These are phyloP conservation scores for Escarpia spicata DNA, from an alignment of 2,888 invertebrate genomes.

Conservation along the genomic window DNA sequence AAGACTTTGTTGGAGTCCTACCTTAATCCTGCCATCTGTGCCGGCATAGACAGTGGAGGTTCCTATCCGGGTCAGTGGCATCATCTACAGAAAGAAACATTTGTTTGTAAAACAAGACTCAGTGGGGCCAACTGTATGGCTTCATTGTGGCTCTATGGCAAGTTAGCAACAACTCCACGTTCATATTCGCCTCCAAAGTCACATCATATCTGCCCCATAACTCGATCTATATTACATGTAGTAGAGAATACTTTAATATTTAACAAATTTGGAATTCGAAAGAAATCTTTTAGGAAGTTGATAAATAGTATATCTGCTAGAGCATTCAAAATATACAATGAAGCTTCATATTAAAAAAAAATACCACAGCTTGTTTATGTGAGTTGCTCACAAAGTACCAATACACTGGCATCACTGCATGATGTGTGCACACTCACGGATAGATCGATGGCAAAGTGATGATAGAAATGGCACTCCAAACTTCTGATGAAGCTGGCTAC, in stretches of 20 bases:
- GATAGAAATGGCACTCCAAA: slow-evolving; percentile 51
- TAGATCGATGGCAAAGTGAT: slow-evolving; percentile 48
- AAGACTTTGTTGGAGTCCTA: slow-evolving; percentile 40
- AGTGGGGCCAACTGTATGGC: neutral
- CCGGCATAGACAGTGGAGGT: slow-evolving; percentile 50
- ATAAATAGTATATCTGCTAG: too few species aligned
- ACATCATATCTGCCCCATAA: neutral
- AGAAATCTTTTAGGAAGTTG: neutral
- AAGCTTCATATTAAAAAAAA: too few species aligned
- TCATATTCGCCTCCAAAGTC: neutral
- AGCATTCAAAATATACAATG: too few species aligned
- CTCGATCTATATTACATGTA: neutral
- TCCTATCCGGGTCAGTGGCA: slow-evolving; percentile 41
- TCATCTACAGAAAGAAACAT: slow-evolving; percentile 31
- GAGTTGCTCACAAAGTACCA: too few species aligned
- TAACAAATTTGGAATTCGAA: neutral
- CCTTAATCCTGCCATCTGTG: slow-evolving; percentile 49
- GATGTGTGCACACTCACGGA: slow-evolving; percentile 44
- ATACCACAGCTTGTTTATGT: too few species aligned
- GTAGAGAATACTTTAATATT: neutral
- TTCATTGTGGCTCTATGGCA: neutral
- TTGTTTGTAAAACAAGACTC: slow-evolving; percentile 45
- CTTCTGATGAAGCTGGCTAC: slow-evolving; percentile 46
- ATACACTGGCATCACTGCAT: neutral
- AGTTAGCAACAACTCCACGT: neutral